A percentile compares a stretch with the other conserved stretches of the same genome.
phyloP scores from a whole-genome alignment of 2,797 vertebrate species.

The Neopelma chrysocephalum region DNA sequence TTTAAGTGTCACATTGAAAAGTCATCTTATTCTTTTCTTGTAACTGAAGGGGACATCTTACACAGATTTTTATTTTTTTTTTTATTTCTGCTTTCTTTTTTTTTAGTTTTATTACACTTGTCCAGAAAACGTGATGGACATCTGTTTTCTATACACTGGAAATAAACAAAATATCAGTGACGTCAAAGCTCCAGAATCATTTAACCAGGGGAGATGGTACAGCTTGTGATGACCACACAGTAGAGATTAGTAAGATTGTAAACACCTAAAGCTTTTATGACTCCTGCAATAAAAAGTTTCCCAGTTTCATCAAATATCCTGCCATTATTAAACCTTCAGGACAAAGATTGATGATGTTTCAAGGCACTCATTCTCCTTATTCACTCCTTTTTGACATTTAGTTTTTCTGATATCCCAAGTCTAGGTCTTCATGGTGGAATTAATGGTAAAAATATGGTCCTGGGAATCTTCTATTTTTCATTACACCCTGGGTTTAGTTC shows the following conservation, averaged over 20 bases:
- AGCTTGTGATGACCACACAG: background rate
- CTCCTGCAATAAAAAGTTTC: background rate
- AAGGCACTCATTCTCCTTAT: background rate
- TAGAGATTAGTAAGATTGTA: background rate
- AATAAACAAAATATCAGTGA: background rate
- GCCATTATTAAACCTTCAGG: background rate
- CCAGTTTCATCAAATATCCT: background rate
- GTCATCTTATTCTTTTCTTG: background rate
- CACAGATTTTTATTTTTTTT: background rate
- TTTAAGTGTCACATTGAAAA: background rate
- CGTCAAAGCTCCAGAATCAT: background rate
- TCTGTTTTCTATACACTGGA: background rate
- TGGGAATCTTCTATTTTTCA: background rate
- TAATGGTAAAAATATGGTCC: background rate
- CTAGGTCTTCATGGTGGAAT: background rate
- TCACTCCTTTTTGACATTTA: background rate
- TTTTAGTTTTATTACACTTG: background rate
- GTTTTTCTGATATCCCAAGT: background rate
- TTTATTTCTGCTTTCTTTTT: background rate
- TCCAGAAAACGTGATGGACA: background rate
- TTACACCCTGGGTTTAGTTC: background rate
- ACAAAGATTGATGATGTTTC: background rate
- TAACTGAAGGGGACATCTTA: background rate
- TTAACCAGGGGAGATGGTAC: background rate
- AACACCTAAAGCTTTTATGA: background rate